A percentile compares a stretch with the other conserved stretches of the same genome.
Conservation (phyloP, 2,797 vertebrate genomes). For the Remorina albescens region DNA sequence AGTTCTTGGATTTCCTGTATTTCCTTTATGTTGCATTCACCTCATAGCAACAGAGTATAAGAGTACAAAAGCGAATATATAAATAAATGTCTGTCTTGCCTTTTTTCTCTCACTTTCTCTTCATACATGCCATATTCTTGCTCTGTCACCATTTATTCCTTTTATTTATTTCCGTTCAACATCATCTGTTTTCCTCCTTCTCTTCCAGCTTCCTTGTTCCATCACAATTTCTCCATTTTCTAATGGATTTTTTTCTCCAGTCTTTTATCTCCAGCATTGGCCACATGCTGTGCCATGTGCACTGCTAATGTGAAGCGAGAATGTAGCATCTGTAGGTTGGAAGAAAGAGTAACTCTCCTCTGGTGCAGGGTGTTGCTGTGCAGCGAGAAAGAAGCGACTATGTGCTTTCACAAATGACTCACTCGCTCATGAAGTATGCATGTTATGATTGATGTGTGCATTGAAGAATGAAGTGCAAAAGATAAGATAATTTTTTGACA, state of each 20-base stretch:
- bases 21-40: conserved; percentile 14
- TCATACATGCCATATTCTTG: conserved; percentile 8
- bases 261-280: conserved; percentile 22
- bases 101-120: conserved; percentile 15
- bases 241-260: conserved; percentile 17
- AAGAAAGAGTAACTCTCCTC: conserved; percentile 14
- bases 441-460: conserved; percentile 28
- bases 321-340: conserved; percentile 27
- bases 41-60: conserved; percentile 27
- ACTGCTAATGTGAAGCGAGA: conserved; percentile 14
- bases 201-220: conserved; percentile 32
- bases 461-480: conserved; percentile 23
- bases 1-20: no score
- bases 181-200: background rate
- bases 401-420: conserved; percentile 28
- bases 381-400: conserved; percentile 1
- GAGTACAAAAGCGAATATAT: no score
- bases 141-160: conserved; percentile 18
- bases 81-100: conserved; percentile 28
- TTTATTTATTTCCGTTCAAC: conserved; percentile 14
- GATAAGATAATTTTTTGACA: conserved; percentile 22
- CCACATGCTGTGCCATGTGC: conserved; percentile 47
- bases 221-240: conserved; percentile 29
- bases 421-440: conserved; percentile 26
- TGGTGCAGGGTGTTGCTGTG: conserved; percentile 6